Conservation (phyloP, 1,140 invertebrate species). For the Whitmania pigra region DNA sequence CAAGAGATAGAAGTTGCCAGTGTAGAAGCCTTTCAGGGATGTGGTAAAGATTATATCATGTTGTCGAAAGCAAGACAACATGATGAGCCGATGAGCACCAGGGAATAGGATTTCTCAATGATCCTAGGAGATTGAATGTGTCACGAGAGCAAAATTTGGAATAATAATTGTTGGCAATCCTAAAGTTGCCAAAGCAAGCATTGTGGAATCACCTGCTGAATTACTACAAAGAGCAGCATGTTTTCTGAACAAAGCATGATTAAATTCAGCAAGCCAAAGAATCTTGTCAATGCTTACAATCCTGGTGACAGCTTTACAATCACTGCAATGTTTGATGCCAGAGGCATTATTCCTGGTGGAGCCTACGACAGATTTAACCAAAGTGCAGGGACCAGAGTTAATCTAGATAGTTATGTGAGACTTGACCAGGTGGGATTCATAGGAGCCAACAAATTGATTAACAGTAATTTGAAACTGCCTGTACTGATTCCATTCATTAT, state of each 20-base stretch:
- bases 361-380: constrained; percentile 56
- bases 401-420: constrained; percentile 40
- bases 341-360: constrained; percentile 57
- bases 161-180: constrained; percentile 98
- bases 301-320: constrained; percentile 91
- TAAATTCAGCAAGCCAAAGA: constrained; percentile 91
- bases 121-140: constrained; percentile 91
- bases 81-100: constrained; percentile 78
- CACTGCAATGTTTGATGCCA: constrained; percentile 64
- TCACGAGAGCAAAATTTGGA: constrained; percentile 84
- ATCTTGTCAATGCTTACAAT: constrained; percentile 80
- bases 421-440: constrained; percentile 89
- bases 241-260: constrained; percentile 86
- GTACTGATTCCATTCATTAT: constrained; percentile 90
- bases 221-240: constrained; percentile 95
- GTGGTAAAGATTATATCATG: constrained; percentile 95
- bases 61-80: no score
- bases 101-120: constrained; percentile 87
- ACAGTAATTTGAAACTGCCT: constrained; percentile 48
- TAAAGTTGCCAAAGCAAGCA: constrained; percentile 93
- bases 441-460: constrained; percentile 64
- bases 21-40: constrained; percentile 87
- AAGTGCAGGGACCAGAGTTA: constrained; percentile 21
- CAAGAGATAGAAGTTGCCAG: constrained; percentile 98
- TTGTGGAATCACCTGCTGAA: constrained; percentile 95